A percentile compares a stretch with the other conserved stretches of the same genome.
phyloP scores from a whole-genome alignment of 2,888 invertebrate species.

The Heliothis peltigera region DNA sequence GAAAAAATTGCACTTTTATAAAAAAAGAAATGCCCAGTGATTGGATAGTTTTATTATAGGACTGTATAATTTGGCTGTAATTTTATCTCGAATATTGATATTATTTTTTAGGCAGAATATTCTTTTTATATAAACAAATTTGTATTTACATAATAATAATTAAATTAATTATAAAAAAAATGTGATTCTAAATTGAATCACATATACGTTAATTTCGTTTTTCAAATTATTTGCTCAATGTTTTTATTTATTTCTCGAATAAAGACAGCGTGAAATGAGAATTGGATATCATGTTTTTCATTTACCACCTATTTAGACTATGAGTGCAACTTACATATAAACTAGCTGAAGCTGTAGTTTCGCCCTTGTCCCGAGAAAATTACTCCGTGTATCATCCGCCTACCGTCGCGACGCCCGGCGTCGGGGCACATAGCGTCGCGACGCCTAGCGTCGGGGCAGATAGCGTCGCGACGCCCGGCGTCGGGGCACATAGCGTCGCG shows the following conservation, averaged over 20 bases:
- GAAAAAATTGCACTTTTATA: conserved; percentile 45
- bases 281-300: conserved; percentile 40
- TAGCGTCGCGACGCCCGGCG: too few species aligned
- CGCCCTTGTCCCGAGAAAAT: too few species aligned
- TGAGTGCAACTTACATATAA: too few species aligned
- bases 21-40: conserved; percentile 28
- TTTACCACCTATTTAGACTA: conserved; percentile 5
- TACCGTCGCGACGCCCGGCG: too few species aligned
- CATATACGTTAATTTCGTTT: conserved; percentile 21
- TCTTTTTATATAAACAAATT: not conserved
- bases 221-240: conserved; percentile 61
- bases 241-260: conserved; percentile 57
- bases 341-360: too few species aligned
- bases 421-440: too few species aligned
- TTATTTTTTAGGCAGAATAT: conserved; percentile 2
- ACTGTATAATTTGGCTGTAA: conserved; percentile 41
- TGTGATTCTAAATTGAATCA: conserved; percentile 4
- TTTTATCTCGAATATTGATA: conserved; percentile 14
- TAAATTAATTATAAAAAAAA: not conserved
- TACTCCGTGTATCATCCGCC: too few species aligned
- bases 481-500: too few species aligned
- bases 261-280: conserved; percentile 45
- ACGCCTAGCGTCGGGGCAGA: too few species aligned
- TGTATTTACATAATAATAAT: conserved; percentile 21
- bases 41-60: conserved; percentile 9